Percentiles rank a stretch among this genome's conserved stretches.
Evolutionary conservation across 1,140 invertebrate genomes (phyloP).

Genomic region (Drosophila paulistorum): DNA sequence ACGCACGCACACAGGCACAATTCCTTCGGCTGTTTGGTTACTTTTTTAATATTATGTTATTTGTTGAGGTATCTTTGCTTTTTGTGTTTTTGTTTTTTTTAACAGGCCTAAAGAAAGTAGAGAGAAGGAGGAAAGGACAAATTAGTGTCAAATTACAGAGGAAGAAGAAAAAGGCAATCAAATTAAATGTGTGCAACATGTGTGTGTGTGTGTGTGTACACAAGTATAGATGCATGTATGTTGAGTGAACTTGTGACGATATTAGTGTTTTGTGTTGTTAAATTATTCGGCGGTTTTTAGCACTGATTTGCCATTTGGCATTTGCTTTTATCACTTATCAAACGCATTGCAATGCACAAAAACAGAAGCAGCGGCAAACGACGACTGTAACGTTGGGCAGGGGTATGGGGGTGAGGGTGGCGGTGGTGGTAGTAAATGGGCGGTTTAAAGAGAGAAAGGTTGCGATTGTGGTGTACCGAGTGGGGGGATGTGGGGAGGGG

Average conservation of each 20-base stretch:
- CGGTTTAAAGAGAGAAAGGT: neutral
- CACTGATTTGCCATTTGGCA: conserved; percentile 31
- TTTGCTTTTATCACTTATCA: conserved; percentile 69
- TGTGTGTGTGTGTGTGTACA: conserved; percentile 35
- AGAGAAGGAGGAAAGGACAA: conserved; percentile 16
- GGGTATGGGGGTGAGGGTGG: too few species aligned
- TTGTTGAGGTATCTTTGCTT: conserved; percentile 19
- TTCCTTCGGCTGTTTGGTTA: conserved; percentile 57
- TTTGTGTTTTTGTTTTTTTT: conserved; percentile 34
- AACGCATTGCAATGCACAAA: conserved; percentile 63
- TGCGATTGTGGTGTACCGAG: neutral
- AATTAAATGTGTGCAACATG: conserved; percentile 66
- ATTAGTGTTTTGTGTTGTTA: conserved; percentile 44
- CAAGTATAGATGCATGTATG: conserved; percentile 14
- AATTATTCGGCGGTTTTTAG: conserved; percentile 31
- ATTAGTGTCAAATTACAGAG: conserved; percentile 28
- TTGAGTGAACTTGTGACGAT: neutral
- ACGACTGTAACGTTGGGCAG: too few species aligned
- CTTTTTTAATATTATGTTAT: conserved; percentile 21
- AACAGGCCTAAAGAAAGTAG: conserved; percentile 4
- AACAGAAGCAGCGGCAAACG: conserved; percentile 1
- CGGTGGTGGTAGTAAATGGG: neutral
- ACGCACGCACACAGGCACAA: conserved; percentile 32
- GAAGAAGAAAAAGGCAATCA: neutral
- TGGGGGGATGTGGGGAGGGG: conserved; percentile 12